Evolutionary conservation across 2,888 invertebrate species (phyloP).

Genomic region (Onchidella celtica): DNA sequence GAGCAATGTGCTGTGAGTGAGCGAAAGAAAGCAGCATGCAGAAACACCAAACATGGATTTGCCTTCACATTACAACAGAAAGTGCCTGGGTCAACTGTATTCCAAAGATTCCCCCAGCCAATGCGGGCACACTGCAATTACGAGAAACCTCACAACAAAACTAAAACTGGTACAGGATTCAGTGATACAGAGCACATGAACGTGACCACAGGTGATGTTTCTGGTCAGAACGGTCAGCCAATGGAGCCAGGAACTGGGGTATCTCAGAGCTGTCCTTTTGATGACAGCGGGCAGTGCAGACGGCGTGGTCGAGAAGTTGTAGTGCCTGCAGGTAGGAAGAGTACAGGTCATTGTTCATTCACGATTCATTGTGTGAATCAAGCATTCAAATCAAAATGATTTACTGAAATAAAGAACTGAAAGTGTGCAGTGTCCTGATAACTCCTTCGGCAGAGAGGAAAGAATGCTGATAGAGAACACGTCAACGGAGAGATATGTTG

Average conservation of each 20-base stretch:
- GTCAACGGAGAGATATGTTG: no score
- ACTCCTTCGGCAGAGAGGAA: no score
- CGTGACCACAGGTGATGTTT: neutral
- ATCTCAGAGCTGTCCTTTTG: slow-evolving; percentile 3
- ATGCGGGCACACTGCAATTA: neutral
- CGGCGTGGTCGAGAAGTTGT: neutral
- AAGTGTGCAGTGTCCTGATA: no score
- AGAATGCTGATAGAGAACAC: no score
- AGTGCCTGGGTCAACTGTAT: neutral
- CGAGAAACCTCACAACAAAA: neutral
- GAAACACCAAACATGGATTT: neutral
- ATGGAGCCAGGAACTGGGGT: neutral
- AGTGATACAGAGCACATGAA: neutral
- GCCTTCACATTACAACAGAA: neutral
- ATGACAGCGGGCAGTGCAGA: neutral
- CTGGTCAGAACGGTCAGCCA: neutral
- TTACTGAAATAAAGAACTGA: no score
- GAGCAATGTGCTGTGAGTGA: neutral
- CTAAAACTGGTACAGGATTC: neutral
- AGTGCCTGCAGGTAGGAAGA: slow-evolving; percentile 28
- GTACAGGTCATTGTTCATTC: no score
- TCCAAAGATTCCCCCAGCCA: neutral
- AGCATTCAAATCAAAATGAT: no score
- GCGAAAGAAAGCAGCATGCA: neutral
- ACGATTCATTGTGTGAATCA: no score